These are phyloP conservation scores for Cydia strobilella DNA, from an alignment of 1,140 invertebrate species.

Conservation along the genomic window DNA sequence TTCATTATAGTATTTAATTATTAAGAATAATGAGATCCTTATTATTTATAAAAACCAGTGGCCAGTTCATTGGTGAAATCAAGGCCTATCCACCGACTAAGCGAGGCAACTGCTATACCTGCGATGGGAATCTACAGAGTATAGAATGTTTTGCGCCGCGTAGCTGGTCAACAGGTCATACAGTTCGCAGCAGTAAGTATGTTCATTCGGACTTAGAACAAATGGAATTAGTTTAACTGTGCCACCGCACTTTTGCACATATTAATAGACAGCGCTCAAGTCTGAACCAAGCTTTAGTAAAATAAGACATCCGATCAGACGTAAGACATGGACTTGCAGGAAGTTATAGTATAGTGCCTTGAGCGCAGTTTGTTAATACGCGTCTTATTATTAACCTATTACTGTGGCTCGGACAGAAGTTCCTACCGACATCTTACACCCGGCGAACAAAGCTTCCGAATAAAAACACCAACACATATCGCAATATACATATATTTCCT, in stretches of 20 bases:
- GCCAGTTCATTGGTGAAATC: slow-evolving; percentile 34
- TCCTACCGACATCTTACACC: slow-evolving; percentile 15
- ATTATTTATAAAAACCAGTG: slow-evolving; percentile 47
- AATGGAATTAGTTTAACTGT: background rate
- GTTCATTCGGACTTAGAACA: background rate
- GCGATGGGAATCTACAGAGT: background rate
- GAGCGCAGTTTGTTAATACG: background rate
- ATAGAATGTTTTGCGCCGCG: background rate
- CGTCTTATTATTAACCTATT: background rate
- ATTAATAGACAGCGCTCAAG: background rate
- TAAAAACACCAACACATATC: background rate
- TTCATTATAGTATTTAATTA: slow-evolving; percentile 40
- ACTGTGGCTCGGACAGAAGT: slow-evolving; percentile 18
- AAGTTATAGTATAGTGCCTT: background rate
- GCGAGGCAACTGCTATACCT: background rate
- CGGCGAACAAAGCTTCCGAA: background rate
- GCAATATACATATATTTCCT: background rate
- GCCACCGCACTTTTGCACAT: background rate
- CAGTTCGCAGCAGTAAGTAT: background rate
- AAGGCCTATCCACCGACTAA: background rate
- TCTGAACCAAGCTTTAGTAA: background rate
- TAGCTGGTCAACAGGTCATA: background rate
- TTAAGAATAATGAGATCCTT: slow-evolving; percentile 65
- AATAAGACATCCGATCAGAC: background rate
- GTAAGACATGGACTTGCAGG: background rate